Evolutionary conservation across 2,797 vertebrate species (phyloP).

Genomic region (Micromesistius poutassou): DNA sequence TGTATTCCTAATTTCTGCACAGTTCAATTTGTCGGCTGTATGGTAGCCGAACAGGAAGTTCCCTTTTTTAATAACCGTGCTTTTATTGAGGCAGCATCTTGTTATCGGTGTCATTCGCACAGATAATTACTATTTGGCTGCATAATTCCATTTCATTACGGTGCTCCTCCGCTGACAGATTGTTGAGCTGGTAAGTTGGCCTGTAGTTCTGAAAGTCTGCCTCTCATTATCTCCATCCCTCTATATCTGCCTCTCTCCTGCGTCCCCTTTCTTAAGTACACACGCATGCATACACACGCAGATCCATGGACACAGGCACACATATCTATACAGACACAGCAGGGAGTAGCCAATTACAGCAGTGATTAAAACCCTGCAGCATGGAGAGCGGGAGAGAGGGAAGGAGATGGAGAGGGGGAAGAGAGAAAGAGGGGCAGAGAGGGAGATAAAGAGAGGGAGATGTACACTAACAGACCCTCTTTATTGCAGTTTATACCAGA

Average conservation of each 20-base stretch:
- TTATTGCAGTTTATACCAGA: slow-evolving; percentile 1
- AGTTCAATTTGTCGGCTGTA: background rate
- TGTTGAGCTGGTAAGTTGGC: slow-evolving; percentile 70
- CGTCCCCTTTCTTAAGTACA: slow-evolving; percentile 25
- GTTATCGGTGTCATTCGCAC: slow-evolving; percentile 46
- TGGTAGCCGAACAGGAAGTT: background rate
- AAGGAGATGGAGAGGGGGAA: slow-evolving; percentile 26
- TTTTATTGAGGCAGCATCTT: slow-evolving; percentile 40
- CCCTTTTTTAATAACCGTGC: slow-evolving; percentile 25
- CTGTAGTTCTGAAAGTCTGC: slow-evolving; percentile 71
- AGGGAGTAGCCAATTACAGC: slow-evolving; percentile 80
- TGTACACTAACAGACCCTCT: background rate
- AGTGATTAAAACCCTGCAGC: slow-evolving; percentile 79
- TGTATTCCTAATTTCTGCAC: background rate
- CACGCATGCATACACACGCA: slow-evolving; percentile 7
- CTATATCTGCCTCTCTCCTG: slow-evolving; percentile 65
- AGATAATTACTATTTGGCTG: slow-evolving; percentile 72
- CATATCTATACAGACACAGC: slow-evolving; percentile 63
- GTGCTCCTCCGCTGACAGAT: slow-evolving; percentile 64
- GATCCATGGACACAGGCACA: background rate
- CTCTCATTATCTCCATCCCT: slow-evolving; percentile 72
- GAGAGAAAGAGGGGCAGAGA: slow-evolving; percentile 34
- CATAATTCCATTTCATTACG: slow-evolving; percentile 58
- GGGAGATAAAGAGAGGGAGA: slow-evolving; percentile 5
- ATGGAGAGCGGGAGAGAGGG: slow-evolving; percentile 60